Conservation (phyloP, 2,797 vertebrate genomes). For the Pristis pectinata region DNA sequence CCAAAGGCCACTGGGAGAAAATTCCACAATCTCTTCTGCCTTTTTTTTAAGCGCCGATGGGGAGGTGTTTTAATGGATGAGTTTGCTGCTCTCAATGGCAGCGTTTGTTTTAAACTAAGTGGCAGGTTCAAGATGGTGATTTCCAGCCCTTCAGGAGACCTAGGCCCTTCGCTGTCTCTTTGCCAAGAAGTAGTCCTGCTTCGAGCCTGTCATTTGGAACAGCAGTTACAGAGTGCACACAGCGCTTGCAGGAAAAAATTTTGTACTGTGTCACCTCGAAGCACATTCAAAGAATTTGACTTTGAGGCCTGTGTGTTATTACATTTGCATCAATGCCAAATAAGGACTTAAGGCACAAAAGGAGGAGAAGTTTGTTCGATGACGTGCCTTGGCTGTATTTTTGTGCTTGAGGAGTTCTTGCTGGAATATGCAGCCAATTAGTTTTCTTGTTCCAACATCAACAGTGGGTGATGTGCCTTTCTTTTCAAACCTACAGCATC, state of each 20-base stretch:
- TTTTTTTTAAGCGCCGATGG: background rate
- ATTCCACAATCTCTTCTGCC: background rate
- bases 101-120: background rate
- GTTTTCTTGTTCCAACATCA: background rate
- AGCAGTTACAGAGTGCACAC: background rate
- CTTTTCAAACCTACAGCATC: no score
- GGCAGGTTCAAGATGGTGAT: background rate
- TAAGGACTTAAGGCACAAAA: background rate
- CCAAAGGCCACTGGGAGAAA: no score
- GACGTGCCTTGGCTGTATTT: background rate
- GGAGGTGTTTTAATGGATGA: background rate
- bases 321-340: background rate
- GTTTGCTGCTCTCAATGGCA: no score
- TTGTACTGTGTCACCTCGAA: background rate
- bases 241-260: background rate
- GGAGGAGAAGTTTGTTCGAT: background rate
- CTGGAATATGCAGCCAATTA: background rate
- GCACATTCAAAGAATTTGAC: background rate
- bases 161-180: background rate
- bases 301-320: background rate
- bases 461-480: no score
- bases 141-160: background rate
- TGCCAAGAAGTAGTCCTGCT: background rate
- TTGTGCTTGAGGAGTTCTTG: background rate
- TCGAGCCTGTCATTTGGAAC: background rate